These are phyloP conservation scores for Propsilocerus akamusi DNA, from an alignment of 1,140 invertebrate genomes.

Conservation along the genomic window DNA sequence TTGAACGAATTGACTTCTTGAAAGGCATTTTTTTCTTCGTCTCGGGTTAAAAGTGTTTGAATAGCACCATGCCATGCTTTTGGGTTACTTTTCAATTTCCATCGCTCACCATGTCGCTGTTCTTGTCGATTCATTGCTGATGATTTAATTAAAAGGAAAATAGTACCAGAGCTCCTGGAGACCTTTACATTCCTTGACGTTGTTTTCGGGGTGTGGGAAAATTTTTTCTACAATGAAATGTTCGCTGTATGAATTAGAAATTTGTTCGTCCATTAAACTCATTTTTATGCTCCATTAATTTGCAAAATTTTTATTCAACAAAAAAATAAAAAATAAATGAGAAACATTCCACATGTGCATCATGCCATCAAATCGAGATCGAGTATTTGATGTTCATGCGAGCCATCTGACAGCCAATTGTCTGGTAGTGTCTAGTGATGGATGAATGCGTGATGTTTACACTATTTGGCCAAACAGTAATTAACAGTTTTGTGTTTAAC, in stretches of 20 bases:
- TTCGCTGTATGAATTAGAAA: not conserved
- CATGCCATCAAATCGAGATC: not conserved
- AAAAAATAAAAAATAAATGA: not conserved
- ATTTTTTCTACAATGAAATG: not conserved
- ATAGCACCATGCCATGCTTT: not conserved
- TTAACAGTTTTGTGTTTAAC: conserved; percentile 1
- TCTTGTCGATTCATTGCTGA: no score
- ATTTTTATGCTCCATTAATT: no score
- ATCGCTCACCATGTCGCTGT: not conserved
- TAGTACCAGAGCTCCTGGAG: not conserved
- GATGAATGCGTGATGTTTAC: not conserved
- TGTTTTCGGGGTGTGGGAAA: not conserved
- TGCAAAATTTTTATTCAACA: no score
- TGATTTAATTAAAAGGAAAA: not conserved
- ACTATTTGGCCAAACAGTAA: conserved; percentile 1
- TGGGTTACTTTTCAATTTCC: conserved; percentile 1
- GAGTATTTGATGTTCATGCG: not conserved
- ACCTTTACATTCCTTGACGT: not conserved
- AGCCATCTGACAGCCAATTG: not conserved
- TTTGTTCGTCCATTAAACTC: not conserved
- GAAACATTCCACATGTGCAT: not conserved
- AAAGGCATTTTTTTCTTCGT: not conserved
- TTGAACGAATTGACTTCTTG: not conserved
- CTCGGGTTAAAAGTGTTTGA: not conserved
- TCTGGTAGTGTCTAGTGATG: not conserved